phyloP scores from a whole-genome alignment of 2,797 vertebrate species.

The Mus spretus region DNA sequence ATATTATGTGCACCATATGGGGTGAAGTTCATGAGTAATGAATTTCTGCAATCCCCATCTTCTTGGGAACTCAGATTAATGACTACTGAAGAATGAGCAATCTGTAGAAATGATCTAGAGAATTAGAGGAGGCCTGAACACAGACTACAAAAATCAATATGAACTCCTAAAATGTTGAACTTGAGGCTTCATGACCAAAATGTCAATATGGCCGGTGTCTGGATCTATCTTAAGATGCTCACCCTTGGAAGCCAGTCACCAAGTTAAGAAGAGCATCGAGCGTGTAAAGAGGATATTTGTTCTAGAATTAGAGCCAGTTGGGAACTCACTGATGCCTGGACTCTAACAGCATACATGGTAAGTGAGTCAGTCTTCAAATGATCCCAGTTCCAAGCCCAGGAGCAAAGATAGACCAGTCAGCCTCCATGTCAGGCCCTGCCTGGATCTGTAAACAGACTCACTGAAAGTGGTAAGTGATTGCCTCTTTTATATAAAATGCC shows the following conservation, averaged over 20 bases:
- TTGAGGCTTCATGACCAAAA: neutral
- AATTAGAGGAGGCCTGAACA: neutral
- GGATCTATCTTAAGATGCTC: neutral
- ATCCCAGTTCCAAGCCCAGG: neutral
- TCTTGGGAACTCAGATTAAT: neutral
- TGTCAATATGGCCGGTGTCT: neutral
- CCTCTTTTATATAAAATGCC: neutral
- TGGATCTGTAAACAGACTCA: neutral
- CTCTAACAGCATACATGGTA: neutral
- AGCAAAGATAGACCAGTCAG: neutral
- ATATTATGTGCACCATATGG: neutral
- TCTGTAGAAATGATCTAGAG: neutral
- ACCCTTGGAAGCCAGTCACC: neutral
- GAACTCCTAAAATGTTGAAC: neutral
- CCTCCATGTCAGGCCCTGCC: neutral
- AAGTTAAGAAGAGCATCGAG: neutral
- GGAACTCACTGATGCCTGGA: neutral
- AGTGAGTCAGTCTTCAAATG: neutral
- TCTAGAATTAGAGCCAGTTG: neutral
- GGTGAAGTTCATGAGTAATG: neutral
- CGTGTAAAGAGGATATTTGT: neutral
- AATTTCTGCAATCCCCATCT: neutral
- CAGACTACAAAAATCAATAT: neutral
- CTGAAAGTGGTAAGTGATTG: neutral
- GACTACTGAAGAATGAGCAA: neutral